Conservation (phyloP, 2,888 invertebrate species). For the Loripinus fragilis region DNA sequence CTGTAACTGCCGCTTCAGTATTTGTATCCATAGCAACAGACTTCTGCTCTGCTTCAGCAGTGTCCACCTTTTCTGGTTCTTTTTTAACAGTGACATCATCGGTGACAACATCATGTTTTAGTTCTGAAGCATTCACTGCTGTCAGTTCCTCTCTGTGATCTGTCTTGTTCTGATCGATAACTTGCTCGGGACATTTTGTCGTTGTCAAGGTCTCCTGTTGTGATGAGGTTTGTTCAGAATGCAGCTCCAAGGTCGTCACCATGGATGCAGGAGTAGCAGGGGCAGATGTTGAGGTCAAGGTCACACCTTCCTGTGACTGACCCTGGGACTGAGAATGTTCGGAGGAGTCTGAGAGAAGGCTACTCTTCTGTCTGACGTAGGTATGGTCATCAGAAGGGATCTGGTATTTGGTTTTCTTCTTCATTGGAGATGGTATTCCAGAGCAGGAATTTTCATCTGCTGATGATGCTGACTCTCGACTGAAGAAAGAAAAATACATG, state of each 20-base stretch:
- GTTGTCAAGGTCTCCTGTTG: conserved; percentile 42
- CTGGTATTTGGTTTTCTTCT: conserved; percentile 44
- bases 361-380: conserved; percentile 73
- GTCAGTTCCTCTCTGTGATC: not conserved
- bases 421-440: conserved; percentile 36
- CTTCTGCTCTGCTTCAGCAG: not conserved
- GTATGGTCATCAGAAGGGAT: conserved; percentile 75
- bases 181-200: conserved; percentile 5
- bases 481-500: conserved; percentile 30
- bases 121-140: not conserved
- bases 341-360: not conserved
- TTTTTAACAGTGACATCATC: not conserved
- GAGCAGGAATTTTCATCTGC: conserved; percentile 66
- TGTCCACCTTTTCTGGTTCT: not conserved
- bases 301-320: conserved; percentile 2
- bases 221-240: conserved; percentile 46
- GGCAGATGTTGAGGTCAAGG: not conserved
- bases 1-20: not conserved
- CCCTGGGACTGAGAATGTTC: conserved; percentile 19
- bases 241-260: conserved; percentile 53
- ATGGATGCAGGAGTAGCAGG: conserved; percentile 10
- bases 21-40: not conserved
- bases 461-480: conserved; percentile 59
- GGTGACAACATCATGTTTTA: not conserved
- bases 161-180: not conserved